A percentile compares a stretch with the other conserved stretches of the same genome.
Conservation (phyloP, 2,797 vertebrate species). For the Mormyrops attenuatus region DNA sequence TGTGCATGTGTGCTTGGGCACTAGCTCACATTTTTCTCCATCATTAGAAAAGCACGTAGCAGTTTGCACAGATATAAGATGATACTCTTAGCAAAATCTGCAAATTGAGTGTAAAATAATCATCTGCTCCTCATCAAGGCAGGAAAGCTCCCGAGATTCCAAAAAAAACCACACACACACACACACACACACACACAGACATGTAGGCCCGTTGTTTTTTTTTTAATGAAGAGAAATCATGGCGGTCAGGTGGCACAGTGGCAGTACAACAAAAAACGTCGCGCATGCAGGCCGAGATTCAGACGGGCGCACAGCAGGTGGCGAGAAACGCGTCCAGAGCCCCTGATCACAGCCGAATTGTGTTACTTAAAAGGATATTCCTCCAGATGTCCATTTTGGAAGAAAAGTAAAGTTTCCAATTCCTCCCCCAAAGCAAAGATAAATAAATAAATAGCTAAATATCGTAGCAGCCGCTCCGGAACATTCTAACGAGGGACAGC, state of each 20-base stretch:
- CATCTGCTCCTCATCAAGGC: neutral
- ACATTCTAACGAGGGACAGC: neutral
- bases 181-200: neutral
- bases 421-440: slow-evolving; percentile 50
- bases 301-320: slow-evolving; percentile 70
- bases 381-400: slow-evolving; percentile 80
- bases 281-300: slow-evolving; percentile 32
- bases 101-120: neutral
- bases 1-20: neutral
- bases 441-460: slow-evolving; percentile 13
- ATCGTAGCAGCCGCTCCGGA: neutral
- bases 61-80: neutral
- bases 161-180: neutral
- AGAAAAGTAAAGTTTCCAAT: slow-evolving; percentile 70
- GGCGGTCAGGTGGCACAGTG: neutral
- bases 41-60: neutral
- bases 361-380: slow-evolving; percentile 79
- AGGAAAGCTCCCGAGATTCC: neutral
- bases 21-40: neutral
- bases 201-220: neutral
- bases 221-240: neutral
- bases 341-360: slow-evolving; percentile 74
- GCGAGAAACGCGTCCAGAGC: slow-evolving; percentile 75
- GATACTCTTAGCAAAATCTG: neutral
- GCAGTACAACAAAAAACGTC: neutral